Percentiles rank a stretch among this genome's conserved stretches.
Evolutionary conservation across 2,113 vertebrate species (phyloP).

Genomic region (Takifugu bimaculatus): DNA sequence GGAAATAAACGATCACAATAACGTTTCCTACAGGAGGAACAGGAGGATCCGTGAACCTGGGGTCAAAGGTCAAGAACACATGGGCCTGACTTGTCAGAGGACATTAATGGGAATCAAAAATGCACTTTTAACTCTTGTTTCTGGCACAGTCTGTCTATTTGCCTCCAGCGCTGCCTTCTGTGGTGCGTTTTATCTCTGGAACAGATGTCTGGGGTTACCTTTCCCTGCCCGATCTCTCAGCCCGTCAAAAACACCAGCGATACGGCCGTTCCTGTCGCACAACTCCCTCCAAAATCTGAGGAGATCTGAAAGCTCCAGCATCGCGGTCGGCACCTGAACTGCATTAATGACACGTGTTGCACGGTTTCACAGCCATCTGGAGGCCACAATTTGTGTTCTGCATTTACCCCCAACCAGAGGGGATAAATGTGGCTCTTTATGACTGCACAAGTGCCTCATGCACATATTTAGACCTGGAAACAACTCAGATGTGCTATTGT

Average conservation of each 20-base stretch:
- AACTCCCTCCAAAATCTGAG: slow-evolving; percentile 22
- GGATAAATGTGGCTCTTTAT: slow-evolving; percentile 5
- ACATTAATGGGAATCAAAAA: neutral
- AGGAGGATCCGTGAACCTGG: too few species aligned
- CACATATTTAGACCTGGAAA: slow-evolving; percentile 48
- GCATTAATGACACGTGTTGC: neutral
- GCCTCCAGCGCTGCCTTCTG: slow-evolving; percentile 43
- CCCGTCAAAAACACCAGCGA: slow-evolving; percentile 51
- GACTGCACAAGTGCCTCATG: slow-evolving; percentile 13
- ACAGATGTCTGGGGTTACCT: slow-evolving; percentile 55
- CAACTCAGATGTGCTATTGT: slow-evolving; percentile 58
- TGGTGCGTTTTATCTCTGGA: slow-evolving; percentile 48
- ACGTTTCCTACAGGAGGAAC: neutral
- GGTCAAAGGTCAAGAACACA: too few species aligned
- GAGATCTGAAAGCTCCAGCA: slow-evolving; percentile 30
- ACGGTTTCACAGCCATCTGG: neutral
- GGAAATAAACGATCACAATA: slow-evolving; percentile 1
- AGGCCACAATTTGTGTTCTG: too few species aligned
- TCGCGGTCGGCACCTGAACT: slow-evolving; percentile 21
- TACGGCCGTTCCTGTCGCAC: slow-evolving; percentile 10
- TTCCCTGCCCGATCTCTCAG: slow-evolving; percentile 46
- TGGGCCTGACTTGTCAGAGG: too few species aligned
- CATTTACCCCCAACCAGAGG: neutral
- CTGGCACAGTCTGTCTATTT: slow-evolving; percentile 16
- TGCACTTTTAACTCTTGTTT: slow-evolving; percentile 1